Evolutionary conservation across 2,797 vertebrate species (phyloP), one percentile per base, ranked within the genome.

Genomic region (Natrix natrix): DNA sequence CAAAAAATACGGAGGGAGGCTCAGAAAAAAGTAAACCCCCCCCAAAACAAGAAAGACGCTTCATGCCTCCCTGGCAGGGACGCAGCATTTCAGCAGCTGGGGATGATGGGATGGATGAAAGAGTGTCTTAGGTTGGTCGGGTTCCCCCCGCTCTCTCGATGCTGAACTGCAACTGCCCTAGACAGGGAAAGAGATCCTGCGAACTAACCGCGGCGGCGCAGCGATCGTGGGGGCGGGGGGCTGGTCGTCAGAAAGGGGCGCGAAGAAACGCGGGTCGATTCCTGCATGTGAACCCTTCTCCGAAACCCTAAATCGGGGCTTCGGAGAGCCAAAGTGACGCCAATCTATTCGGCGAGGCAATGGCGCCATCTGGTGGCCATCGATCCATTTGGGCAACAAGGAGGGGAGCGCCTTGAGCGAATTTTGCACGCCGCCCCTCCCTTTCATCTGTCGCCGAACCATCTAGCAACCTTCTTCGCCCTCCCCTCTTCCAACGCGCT

Each of bases 351-450:
- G 52, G 56, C 37, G 59, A 74, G 12, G 32, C 74, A n/a, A 91
- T 52, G 69, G 14, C 55, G 57, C 90, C 93, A 89, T 57, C 93
- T 89, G 90, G 90, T 86, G 93, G 90, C 66, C 1, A 8, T 2
- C 37, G 22, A 0, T 11, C 24, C 12, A 24, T 43, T 59, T 16
- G 26, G 11, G 26, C 60, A 66, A 28, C 32, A 48, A 26, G 52
- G 20, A 13, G 1, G 55, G 55, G 32, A 61, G 60, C 43, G 28
- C 54, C 5, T 17, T 1, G 60, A 91, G 86, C 37, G 13, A 1
- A 56, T 88, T 32, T n/a, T 5, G 54, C 5, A 4, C 74, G 16
- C 5, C n/a, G 59, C 43, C 12, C 43, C 26, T 60, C 7, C 88
- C 90, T 91, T 88, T 91, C 92, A 88, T 83, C 56, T 55, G 43